Base-by-base conservation (phyloP, 1,140 invertebrate species). In the Pseudomyrmex dendroicus region DNA sequence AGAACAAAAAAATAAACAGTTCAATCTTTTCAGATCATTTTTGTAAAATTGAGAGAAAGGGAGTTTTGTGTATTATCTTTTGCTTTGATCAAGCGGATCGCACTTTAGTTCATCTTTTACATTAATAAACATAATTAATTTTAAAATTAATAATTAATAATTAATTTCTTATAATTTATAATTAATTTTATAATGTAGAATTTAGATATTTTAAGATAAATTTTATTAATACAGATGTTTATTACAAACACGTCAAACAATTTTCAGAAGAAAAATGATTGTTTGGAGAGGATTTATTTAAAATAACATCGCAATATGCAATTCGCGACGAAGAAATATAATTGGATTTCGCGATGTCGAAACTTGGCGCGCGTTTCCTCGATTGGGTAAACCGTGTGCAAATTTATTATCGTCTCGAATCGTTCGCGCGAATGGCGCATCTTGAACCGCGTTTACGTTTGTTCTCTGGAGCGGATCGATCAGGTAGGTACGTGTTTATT, bases 361-460 rank as follows among this genome's bases (percentile, higher is more conserved):
- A 25, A 10, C 35, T 63, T 56, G 73, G 48, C 61, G 73, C 22
- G 73, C n/a, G 56, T 73, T 73, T 73, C 17, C 54, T 17, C 13
- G 13, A 13, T 35, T 73, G 59, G 0, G 35, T 48, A 17, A 66
- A 76, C 35, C n/a, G 22, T 46, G 7, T 54, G 62, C 48, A 46
- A 77, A 77, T 67, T 77, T 67, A 50, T 76, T 52, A 13, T 56
- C 44, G 12, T 73, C 13, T 25, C 48, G 50, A 7, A 61, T 12
- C 48, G 70, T 78, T 46, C 22, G 15, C 63, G 13, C 44, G 57
- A 66, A 56, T 25, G 4, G n/a, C 7, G 17, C 54, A 44, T 12
- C 10, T 44, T 72, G 17, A 59, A 44, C 22, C 15, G 17, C 46
- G 57, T 2, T 22, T 15, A 44, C 20, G 13, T 13, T 20, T 1